Conservation (phyloP, 2,888 invertebrate genomes). For the Meloe dianella region DNA sequence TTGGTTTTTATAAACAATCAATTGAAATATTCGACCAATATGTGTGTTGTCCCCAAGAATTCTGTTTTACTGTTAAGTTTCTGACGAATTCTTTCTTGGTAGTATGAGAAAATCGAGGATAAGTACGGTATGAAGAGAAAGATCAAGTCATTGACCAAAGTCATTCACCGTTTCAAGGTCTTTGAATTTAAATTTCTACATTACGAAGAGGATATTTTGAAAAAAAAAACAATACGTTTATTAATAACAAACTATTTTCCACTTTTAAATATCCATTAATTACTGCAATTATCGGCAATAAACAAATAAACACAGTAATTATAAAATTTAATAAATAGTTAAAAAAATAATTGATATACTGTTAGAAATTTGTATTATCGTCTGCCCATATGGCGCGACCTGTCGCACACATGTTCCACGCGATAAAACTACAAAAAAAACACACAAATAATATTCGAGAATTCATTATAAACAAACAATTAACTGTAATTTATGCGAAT, state of each 20-base stretch:
- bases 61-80: not conserved
- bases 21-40: not conserved
- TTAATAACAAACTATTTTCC: not conserved
- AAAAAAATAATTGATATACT: not conserved
- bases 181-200: slow-evolving; percentile 23
- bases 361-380: not conserved
- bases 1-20: too few relatives aligned
- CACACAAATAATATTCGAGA: not conserved
- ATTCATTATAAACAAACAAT: not conserved
- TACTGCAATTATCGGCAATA: not conserved
- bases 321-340: not conserved
- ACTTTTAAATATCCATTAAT: not conserved
- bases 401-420: slow-evolving; percentile 1
- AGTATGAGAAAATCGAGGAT: slow-evolving; percentile 8
- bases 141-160: slow-evolving; percentile 42
- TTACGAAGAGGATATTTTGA: not conserved
- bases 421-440: not conserved
- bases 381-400: not conserved
- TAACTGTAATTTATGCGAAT: not conserved
- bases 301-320: not conserved
- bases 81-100: slow-evolving; percentile 17
- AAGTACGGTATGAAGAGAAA: slow-evolving; percentile 16
- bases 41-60: not conserved
- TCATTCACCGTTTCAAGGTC: slow-evolving; percentile 55
- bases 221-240: not conserved